These are phyloP conservation scores for Halocynthia roretzi DNA, from an alignment of 23 tunicate species.

Conservation along the genomic window DNA sequence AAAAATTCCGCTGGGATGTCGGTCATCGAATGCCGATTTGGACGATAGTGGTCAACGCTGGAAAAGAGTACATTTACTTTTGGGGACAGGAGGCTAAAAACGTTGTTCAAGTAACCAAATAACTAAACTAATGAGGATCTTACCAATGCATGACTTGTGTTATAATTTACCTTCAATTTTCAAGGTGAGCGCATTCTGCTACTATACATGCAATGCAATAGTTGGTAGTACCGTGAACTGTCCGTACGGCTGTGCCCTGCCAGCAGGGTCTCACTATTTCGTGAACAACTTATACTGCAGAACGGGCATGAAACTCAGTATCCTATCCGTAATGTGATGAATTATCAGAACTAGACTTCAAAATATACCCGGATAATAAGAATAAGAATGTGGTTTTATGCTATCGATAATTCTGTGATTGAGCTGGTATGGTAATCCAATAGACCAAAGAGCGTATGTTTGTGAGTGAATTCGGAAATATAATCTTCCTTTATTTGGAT, in stretches of 20 bases:
- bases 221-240: slow-evolving; percentile 3
- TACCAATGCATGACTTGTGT: not conserved
- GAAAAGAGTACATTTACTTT: slow-evolving; percentile 2
- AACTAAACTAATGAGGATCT: not conserved
- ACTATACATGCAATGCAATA: not conserved
- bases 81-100: slow-evolving; percentile 19
- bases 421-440: too few relatives aligned
- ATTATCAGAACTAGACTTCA: too few relatives aligned
- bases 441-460: too few relatives aligned
- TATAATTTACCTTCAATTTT: not conserved
- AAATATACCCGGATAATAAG: too few relatives aligned
- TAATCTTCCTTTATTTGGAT: too few relatives aligned
- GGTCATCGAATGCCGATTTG: slow-evolving; percentile 12
- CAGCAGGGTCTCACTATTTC: slow-evolving; percentile 11
- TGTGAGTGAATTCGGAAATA: too few relatives aligned
- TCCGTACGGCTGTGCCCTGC: not conserved
- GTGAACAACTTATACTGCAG: not conserved
- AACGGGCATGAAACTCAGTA: slow-evolving; percentile 6
- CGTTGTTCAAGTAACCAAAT: slow-evolving; percentile 11
- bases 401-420: too few relatives aligned
- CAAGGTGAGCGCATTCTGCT: not conserved
- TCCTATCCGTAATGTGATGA: not conserved
- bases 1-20: slow-evolving; percentile 4
- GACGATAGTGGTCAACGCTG: not conserved
- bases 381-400: too few relatives aligned